phyloP scores from a whole-genome alignment of 2,797 vertebrate genomes.

The Ataeniobius toweri region DNA sequence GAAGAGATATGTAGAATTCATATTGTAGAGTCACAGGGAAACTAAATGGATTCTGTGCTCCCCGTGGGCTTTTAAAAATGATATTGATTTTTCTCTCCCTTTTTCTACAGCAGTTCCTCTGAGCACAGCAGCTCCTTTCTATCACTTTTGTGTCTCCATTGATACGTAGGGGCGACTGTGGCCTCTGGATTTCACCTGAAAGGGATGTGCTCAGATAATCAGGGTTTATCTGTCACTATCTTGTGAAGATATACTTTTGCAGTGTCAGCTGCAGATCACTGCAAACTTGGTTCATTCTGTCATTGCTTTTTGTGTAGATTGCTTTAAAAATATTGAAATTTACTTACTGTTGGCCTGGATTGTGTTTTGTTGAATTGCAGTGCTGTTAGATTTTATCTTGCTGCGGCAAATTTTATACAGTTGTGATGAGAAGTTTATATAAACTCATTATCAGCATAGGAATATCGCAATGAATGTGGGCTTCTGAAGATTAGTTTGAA shows the following conservation, averaged over 20 bases:
- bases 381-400: background rate
- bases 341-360: background rate
- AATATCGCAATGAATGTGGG: background rate
- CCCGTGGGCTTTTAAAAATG: slow-evolving; percentile 7
- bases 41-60: background rate
- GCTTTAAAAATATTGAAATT: background rate
- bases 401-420: background rate
- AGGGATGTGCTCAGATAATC: background rate
- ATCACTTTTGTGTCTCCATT: slow-evolving; percentile 32
- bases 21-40: background rate
- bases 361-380: background rate
- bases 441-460: background rate
- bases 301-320: background rate
- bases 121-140: slow-evolving; percentile 7
- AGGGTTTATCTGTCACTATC: background rate
- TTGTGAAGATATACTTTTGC: background rate
- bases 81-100: slow-evolving; percentile 4
- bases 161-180: slow-evolving; percentile 23
- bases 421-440: background rate
- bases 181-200: slow-evolving; percentile 21
- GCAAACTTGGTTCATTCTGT: background rate
- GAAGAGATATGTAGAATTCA: background rate
- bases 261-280: background rate
- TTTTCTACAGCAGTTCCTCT: slow-evolving; percentile 8
- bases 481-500: background rate